Base-by-base conservation (phyloP, 2,888 invertebrate genomes). In the Platycheirus albimanus region DNA sequence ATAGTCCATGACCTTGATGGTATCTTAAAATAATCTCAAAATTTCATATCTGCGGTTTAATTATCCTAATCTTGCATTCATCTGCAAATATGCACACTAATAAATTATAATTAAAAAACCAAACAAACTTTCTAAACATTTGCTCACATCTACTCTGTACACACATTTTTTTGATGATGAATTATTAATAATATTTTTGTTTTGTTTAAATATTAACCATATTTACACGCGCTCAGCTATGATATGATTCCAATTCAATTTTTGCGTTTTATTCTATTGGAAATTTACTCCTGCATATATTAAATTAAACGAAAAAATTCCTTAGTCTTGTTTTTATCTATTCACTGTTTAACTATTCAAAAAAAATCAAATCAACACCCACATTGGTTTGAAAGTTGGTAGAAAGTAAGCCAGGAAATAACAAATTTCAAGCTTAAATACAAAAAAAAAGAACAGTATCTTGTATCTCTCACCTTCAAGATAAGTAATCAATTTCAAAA, bases 391-490 rank as follows among this genome's bases (percentile, higher is more conserved):
- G 36, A n/a, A n/a, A n/a, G 56, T 36, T 38, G 19, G 10, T 17
- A 15, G n/a, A 28, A 3, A 17, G 7, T 33, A 33, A 43, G 1
- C 67, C 24, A 66, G 66, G 45, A 45, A 36, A 43, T 66, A 58
- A 20, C 8, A 51, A 71, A 71, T 20, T 43, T 24, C 3, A 41
- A 13, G 20, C 38, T 19, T 8, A 10, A n/a, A 13, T 20, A 13
- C 36, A 36, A 36, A 20, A n/a, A n/a, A 28, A 11, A 54, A 8
- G 30, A 38, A 10, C 36, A 6, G 24, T n/a, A 52, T 28, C 28
- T 51, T n/a, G n/a, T 36, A 66, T 66, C 33, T 76, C 41, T 36
- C 69, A 80, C 74, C 74, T 56, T 63, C 38, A 54, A 61, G 61
- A 58, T 72, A 54, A 38, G 47, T 54, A 63, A 74, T 70, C 56